Percentiles rank a stretch among this genome's conserved stretches.
phyloP scores from a whole-genome alignment of 2,888 invertebrate genomes.

The Polia nebulosa region DNA sequence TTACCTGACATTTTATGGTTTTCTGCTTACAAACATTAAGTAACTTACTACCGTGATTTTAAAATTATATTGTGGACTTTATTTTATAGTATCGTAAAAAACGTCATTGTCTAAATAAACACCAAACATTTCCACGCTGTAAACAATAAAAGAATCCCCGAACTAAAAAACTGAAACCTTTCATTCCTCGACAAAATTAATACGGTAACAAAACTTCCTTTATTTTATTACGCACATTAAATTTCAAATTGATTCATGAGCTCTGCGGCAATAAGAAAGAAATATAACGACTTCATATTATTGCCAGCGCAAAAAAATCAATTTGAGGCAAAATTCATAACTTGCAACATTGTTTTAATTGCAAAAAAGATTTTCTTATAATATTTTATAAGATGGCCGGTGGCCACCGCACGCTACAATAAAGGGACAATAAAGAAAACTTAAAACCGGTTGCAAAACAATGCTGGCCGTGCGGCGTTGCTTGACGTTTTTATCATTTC shows the following conservation, averaged over 20 bases:
- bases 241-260: slow-evolving; percentile 67
- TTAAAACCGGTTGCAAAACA: slow-evolving; percentile 86
- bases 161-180: slow-evolving; percentile 29
- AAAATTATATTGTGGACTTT: slow-evolving; percentile 16
- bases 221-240: slow-evolving; percentile 64
- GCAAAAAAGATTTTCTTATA: slow-evolving; percentile 67
- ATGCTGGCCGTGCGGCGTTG: slow-evolving; percentile 84
- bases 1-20: slow-evolving; percentile 24
- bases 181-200: slow-evolving; percentile 47
- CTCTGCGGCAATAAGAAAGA: slow-evolving; percentile 57
- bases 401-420: slow-evolving; percentile 78
- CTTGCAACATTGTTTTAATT: slow-evolving; percentile 74
- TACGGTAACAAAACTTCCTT: slow-evolving; percentile 49
- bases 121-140: slow-evolving; percentile 33
- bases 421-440: slow-evolving; percentile 80
- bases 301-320: slow-evolving; percentile 64
- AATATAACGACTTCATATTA: slow-evolving; percentile 67
- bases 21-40: slow-evolving; percentile 15
- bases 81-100: slow-evolving; percentile 49
- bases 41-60: slow-evolving; percentile 33
- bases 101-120: slow-evolving; percentile 55
- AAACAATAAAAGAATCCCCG: slow-evolving; percentile 26
- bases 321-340: slow-evolving; percentile 70
- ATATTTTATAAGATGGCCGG: slow-evolving; percentile 63
- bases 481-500: slow-evolving; percentile 91